Percentiles rank a stretch among this genome's conserved stretches.
phyloP scores from a whole-genome alignment of 2,113 vertebrate species.

The Myocastor coypus region DNA sequence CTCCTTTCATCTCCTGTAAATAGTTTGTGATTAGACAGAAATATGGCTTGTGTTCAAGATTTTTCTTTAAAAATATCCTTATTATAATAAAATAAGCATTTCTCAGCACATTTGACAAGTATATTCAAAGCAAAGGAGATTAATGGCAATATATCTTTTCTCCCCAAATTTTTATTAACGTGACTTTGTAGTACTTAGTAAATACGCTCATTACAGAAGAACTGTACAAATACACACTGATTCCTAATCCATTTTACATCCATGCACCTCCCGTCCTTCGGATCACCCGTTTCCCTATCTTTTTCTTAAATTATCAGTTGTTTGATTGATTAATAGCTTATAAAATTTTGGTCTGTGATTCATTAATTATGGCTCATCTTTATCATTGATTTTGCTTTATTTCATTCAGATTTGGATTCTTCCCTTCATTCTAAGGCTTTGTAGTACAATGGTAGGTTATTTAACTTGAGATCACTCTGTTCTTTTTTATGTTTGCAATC shows the following conservation, averaged over 20 bases:
- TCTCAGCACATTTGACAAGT: background rate
- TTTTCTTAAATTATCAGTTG: too few species aligned
- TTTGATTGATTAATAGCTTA: background rate
- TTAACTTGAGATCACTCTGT: background rate
- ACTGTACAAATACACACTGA: too few species aligned
- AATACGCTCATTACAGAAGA: background rate
- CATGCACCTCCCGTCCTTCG: background rate
- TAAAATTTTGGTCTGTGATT: background rate
- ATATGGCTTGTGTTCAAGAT: background rate
- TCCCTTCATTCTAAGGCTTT: background rate
- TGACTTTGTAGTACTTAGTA: background rate
- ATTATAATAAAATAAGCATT: background rate
- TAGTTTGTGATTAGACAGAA: background rate
- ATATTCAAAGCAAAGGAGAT: background rate
- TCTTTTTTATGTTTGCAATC: background rate
- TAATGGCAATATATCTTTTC: background rate
- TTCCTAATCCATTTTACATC: background rate
- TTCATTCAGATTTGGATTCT: background rate
- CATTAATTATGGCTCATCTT: background rate
- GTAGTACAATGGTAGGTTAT: background rate
- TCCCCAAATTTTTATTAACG: background rate
- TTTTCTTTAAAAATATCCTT: background rate
- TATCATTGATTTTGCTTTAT: background rate
- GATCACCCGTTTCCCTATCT: too few species aligned
- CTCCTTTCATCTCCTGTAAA: background rate